Conservation (phyloP, 2,797 vertebrate genomes). For the Paramormyrops hopkinsi region DNA sequence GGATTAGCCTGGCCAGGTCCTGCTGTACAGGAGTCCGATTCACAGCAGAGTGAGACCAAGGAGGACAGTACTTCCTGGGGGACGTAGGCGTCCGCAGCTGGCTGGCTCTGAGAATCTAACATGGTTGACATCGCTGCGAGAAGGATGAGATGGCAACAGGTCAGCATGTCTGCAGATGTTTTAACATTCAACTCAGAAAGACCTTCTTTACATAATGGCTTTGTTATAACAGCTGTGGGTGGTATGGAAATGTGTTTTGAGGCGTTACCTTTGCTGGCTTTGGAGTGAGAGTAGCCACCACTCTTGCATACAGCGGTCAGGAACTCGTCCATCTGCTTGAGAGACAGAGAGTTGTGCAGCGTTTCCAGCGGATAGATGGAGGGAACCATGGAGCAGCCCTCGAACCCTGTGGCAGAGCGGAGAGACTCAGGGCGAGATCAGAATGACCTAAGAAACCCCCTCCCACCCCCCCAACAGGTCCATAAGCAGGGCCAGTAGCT, state of each 20-base stretch:
- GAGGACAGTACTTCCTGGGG: constrained; percentile 68
- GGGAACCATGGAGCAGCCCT: constrained; percentile 96
- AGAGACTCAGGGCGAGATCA: constrained; percentile 23
- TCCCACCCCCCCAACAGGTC: not conserved
- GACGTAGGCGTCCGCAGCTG: constrained; percentile 64
- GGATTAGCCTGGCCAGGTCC: not conserved
- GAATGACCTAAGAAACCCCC: constrained; percentile 22
- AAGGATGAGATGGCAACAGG: not conserved
- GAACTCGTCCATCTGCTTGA: constrained; percentile 92
- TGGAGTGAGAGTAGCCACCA: constrained; percentile 70
- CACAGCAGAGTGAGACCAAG: constrained; percentile 67
- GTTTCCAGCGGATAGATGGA: constrained; percentile 96
- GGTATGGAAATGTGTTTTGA: not conserved
- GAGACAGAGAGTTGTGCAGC: constrained; percentile 91
- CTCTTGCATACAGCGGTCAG: constrained; percentile 78
- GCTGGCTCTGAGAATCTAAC: constrained; percentile 78
- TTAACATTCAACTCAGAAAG: not conserved
- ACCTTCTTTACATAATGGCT: not conserved
- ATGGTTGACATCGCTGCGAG: constrained; percentile 63
- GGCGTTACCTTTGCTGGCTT: constrained; percentile 71
- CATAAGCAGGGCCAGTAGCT: not conserved
- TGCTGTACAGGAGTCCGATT: constrained; percentile 52
- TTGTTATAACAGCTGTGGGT: not conserved
- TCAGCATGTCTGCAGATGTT: not conserved
- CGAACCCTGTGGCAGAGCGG: constrained; percentile 75